Base-by-base conservation (phyloP, 1,140 invertebrate genomes). In the Bombus fervidus region DNA sequence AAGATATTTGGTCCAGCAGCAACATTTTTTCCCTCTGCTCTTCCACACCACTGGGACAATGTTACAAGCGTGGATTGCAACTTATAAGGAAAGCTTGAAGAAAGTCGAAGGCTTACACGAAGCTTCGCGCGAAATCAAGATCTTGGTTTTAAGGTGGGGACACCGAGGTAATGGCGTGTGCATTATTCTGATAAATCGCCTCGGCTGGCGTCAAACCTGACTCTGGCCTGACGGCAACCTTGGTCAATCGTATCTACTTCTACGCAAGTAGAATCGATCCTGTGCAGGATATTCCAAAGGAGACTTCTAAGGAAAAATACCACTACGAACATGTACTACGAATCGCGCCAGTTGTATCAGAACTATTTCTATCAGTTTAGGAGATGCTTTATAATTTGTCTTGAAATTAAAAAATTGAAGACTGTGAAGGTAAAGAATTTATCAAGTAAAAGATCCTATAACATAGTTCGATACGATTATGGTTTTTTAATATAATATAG, bases 171-270 rank as follows among this genome's bases (percentile, higher is more conserved):
- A 92, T 92, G 91, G 91, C 91, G 91, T 89, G 91, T 92, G 91
- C 89, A 87, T 91, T 92, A 92, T 92, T 91, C 91, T 92, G 91
- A 92, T 92, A 92, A 92, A 92, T 92, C 91, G 91, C 71, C 75
- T 77, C 62, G 84, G 69, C 90, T 86, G 88, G 84, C 90, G 91
- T 91, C 91, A 91, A 91, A 91, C 86, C 91, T 91, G 91, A 90
- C 88, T 91, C 77, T 81, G 64, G 88, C 88, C 83, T 91, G 91
- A 91, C 90, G 87, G 81, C 86, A 87, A 90, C 89, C 88, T 86
- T 88, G 86, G 86, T 90, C 87, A 76, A 80, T 90, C 89, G 85
- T 90, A 90, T 90, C 89, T 90, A 88, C 87, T 83, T 83, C 74
- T 82, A 86, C 86, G 75, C 86, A 90, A 84, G 86, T 47, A 47